A percentile compares a stretch with the other conserved stretches of the same genome.
phyloP scores from a whole-genome alignment of 2,888 invertebrate genomes.

The Meghimatium bilineatum region DNA sequence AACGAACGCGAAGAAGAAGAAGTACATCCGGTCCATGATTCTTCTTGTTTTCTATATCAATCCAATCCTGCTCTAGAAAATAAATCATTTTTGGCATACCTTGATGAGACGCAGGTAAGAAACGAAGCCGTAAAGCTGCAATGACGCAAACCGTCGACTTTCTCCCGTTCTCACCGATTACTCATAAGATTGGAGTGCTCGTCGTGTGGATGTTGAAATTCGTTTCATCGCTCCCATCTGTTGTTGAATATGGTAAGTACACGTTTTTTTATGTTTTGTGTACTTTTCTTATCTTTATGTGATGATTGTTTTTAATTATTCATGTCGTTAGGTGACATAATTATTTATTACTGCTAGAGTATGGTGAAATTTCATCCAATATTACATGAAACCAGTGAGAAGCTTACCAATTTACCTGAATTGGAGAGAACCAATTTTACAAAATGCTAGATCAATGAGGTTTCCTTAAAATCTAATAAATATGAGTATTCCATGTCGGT shows the following conservation, averaged over 20 bases:
- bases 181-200: not conserved
- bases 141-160: conserved; percentile 20
- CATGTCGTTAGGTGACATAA: not conserved
- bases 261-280: not conserved
- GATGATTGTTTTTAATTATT: not conserved
- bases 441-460: not conserved
- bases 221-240: not conserved
- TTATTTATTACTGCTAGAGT: not conserved
- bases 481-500: too few relatives aligned
- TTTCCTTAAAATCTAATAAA: not conserved
- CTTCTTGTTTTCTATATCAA: not conserved
- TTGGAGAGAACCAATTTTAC: not conserved
- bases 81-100: not conserved
- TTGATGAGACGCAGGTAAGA: not conserved
- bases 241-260: not conserved
- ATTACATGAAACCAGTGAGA: not conserved
- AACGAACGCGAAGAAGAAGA: too few relatives aligned
- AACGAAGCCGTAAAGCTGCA: not conserved
- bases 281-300: not conserved
- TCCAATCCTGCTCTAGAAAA: not conserved
- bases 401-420: not conserved
- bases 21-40: not conserved
- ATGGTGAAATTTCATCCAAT: not conserved
- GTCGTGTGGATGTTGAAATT: not conserved
- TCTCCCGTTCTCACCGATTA: conserved; percentile 5